Percentiles rank a stretch among this genome's conserved stretches.
phyloP scores from a whole-genome alignment of 2,888 invertebrate species.

The Drosophila paucipuncta region DNA sequence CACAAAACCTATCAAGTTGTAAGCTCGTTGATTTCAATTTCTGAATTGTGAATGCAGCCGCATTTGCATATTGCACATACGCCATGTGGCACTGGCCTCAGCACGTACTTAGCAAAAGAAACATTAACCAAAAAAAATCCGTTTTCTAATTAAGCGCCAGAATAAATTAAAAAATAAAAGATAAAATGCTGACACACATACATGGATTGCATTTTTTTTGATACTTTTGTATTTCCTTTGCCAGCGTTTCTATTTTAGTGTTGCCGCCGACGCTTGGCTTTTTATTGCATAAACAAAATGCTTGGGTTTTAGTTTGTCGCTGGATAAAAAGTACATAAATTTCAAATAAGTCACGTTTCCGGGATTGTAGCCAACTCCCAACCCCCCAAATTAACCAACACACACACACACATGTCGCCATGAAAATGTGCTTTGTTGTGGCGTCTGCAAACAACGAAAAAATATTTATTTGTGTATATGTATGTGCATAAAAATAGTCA shows the following conservation, averaged over 20 bases:
- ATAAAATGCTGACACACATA: conserved; percentile 43
- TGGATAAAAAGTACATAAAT: conserved; percentile 77
- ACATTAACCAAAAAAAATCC: conserved; percentile 18
- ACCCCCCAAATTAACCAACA: conserved; percentile 21
- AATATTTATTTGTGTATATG: background rate
- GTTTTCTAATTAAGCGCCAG: conserved; percentile 74
- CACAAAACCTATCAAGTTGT: conserved; percentile 73
- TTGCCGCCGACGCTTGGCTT: conserved; percentile 32
- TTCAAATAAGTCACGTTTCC: conserved; percentile 79
- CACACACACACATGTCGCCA: conserved; percentile 18
- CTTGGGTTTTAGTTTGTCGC: conserved; percentile 47
- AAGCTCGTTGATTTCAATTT: conserved; percentile 80
- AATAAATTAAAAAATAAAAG: conserved; percentile 40
- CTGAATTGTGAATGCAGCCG: conserved; percentile 71
- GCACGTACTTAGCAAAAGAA: conserved; percentile 37
- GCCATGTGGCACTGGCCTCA: conserved; percentile 49
- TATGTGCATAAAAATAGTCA: conserved; percentile 44
- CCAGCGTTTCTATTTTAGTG: conserved; percentile 9
- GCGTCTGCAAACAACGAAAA: conserved; percentile 61
- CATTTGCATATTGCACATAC: conserved; percentile 76
- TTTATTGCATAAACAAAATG: conserved; percentile 57
- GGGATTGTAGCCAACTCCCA: conserved; percentile 38
- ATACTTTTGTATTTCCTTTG: conserved; percentile 7
- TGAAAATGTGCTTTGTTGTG: conserved; percentile 71
- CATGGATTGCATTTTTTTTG: background rate